These are phyloP conservation scores for Setipinna tenuifilis DNA, from an alignment of 2,797 vertebrate species.

Conservation along the genomic window DNA sequence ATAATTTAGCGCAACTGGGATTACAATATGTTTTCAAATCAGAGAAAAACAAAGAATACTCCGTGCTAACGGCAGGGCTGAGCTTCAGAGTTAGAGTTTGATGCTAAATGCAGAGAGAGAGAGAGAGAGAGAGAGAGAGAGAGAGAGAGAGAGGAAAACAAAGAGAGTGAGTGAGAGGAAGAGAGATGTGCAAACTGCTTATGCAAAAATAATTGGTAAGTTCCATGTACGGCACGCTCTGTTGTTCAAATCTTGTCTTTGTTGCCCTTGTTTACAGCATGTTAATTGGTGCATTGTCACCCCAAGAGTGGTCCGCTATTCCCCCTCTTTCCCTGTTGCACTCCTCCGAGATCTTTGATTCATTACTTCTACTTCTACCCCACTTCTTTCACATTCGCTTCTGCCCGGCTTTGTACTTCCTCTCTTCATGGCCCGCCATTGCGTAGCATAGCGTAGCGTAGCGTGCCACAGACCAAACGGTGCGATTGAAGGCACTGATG, in stretches of 20 bases:
- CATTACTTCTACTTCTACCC: slow-evolving; percentile 40
- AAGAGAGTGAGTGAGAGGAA: neutral
- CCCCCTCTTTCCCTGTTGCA: slow-evolving; percentile 35
- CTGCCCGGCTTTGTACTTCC: neutral
- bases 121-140: slow-evolving; percentile 35
- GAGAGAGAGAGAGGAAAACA: neutral
- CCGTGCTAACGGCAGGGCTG: slow-evolving; percentile 56
- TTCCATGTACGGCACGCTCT: slow-evolving; percentile 52
- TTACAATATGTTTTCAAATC: slow-evolving; percentile 56
- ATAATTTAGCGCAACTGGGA: slow-evolving; percentile 75
- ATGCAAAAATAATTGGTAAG: slow-evolving; percentile 66
- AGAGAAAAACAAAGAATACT: slow-evolving; percentile 55
- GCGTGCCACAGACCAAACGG: slow-evolving; percentile 5
- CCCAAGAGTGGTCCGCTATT: slow-evolving; percentile 55
- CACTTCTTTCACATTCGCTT: slow-evolving; percentile 30
- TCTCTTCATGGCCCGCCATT: neutral
- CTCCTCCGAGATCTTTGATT: slow-evolving; percentile 54
- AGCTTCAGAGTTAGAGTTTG: slow-evolving; percentile 54
- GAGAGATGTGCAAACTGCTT: slow-evolving; percentile 49
- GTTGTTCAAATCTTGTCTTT: slow-evolving; percentile 66
- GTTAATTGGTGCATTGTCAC: slow-evolving; percentile 59
- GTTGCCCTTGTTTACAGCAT: slow-evolving; percentile 67
- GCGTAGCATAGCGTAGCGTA: neutral
- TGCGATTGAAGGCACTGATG: neutral
- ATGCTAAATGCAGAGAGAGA: slow-evolving; percentile 63